A percentile compares a stretch with the other conserved stretches of the same genome.
Conservation (phyloP, 2,888 invertebrate genomes). For the Melanotus villosus region DNA sequence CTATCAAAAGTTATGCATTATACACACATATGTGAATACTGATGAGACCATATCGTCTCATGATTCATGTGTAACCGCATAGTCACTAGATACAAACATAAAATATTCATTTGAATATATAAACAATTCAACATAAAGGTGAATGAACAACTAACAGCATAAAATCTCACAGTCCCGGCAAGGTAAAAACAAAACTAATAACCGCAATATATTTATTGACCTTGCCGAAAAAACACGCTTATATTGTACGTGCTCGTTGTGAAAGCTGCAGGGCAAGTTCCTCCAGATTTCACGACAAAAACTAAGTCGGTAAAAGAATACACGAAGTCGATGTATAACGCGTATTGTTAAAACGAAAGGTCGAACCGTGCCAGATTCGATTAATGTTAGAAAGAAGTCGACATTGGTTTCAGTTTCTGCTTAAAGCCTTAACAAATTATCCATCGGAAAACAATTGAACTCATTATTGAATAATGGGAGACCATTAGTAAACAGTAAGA, state of each 20-base stretch:
- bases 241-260: slow-evolving; percentile 10
- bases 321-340: not conserved
- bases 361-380: not conserved
- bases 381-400: not conserved
- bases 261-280: slow-evolving; percentile 10
- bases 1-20: slow-evolving; percentile 2
- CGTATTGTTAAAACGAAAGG: not conserved
- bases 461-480: not conserved
- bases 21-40: slow-evolving; percentile 10
- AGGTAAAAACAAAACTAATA: slow-evolving; percentile 18
- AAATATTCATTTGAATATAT: slow-evolving; percentile 19
- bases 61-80: slow-evolving; percentile 17
- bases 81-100: slow-evolving; percentile 2
- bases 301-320: not conserved
- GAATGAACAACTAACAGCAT: slow-evolving; percentile 20
- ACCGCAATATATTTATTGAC: slow-evolving; percentile 28
- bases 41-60: slow-evolving; percentile 17
- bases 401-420: not conserved
- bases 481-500: not conserved
- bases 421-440: slow-evolving; percentile 4
- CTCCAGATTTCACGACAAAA: not conserved
- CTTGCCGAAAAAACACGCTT: slow-evolving; percentile 9
- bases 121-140: slow-evolving; percentile 29
- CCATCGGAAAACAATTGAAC: not conserved
- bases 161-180: not conserved